These are phyloP conservation scores for Paraescarpia echinospica DNA, from an alignment of 1,140 invertebrate species.

Conservation along the genomic window DNA sequence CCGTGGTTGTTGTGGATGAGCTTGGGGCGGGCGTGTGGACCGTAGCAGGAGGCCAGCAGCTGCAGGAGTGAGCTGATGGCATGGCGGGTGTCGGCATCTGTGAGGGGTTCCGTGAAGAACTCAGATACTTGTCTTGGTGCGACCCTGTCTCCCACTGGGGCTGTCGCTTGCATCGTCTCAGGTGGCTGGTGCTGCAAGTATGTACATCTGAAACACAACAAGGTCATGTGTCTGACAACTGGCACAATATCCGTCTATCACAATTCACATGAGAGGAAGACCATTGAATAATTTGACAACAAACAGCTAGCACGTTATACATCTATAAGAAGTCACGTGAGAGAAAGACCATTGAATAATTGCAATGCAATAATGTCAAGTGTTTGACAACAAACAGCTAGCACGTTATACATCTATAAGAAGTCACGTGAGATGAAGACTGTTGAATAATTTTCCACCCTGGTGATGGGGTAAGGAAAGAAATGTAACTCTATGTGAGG, in stretches of 20 bases:
- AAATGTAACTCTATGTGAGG: no score
- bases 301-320: not conserved
- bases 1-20: slow-evolving; percentile 19
- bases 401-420: not conserved
- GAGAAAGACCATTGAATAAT: no score
- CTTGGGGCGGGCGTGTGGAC: not conserved
- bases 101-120: not conserved
- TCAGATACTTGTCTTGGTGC: not conserved
- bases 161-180: not conserved
- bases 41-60: not conserved
- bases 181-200: not conserved
- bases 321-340: not conserved
- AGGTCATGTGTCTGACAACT: not conserved
- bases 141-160: not conserved
- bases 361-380: not conserved
- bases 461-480: no score
- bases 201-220: not conserved
- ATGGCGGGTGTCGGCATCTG: not conserved
- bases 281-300: not conserved
- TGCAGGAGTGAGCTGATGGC: not conserved
- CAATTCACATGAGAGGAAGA: no score
- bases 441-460: no score
- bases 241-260: no score
- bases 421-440: not conserved
- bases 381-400: not conserved